Base-by-base conservation (phyloP, 2,888 invertebrate species). In the Cryptocheilus praepositus region DNA sequence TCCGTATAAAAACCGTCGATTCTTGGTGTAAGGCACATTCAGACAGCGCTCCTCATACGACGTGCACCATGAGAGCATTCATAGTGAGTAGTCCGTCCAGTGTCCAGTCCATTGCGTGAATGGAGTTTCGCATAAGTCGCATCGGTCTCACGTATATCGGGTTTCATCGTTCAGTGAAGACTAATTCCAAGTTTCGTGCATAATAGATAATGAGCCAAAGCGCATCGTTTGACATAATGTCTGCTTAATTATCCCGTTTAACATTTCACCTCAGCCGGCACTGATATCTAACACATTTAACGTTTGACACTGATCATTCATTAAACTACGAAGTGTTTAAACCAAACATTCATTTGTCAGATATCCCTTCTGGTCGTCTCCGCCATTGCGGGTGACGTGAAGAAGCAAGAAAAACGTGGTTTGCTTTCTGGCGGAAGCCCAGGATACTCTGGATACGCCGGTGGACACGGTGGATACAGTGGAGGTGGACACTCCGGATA, bases 1-100 rank as follows among this genome's bases (percentile, higher is more conserved):
- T 7, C 57, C 46, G 69, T 83, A 83, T 83, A 83, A 83, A 83
- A 81, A 78, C 76, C 72, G 69, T 15, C 64, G 65, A 71, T 64
- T 70, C 58, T 64, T 72, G 64, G 63, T 58, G 58, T 61, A 28
- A 68, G 65, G 8, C 75, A 81, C 80, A 83, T 46, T 83, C 77
- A 61, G 73, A 57, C 53, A 64, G 65, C 57, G 53, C 67, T 70
- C 56, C 61, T 61, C 67, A 64, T 25, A 58, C 19, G 59, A 71
- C 28, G 61, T 58, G 49, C 75, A 79, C 52, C 73, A 83, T 83
- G 83, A 81, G 60, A 52, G 59, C 55, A 56, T 78, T 76, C 53
- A 22, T 81, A 73, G 84, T 84, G 70, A 84, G 83, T 83, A 74
- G 19, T 25, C 1, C 36, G 1, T 36, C 36, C 21, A 49, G 1